Evolutionary conservation across 2,797 vertebrate genomes (phyloP).

Genomic region (Distichodus sexfasciatus): DNA sequence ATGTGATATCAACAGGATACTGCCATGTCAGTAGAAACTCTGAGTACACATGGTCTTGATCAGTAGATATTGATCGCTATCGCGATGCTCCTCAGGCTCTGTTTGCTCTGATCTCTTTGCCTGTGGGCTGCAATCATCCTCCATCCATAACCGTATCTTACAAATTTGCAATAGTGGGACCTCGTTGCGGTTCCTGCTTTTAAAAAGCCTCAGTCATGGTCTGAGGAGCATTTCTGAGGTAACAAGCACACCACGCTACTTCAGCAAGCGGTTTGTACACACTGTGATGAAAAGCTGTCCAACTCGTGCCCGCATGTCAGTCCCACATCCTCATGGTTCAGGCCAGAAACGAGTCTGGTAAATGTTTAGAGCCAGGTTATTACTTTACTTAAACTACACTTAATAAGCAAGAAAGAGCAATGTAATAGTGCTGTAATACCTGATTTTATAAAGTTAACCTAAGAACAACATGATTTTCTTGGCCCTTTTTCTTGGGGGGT

Average conservation of each 20-base stretch:
- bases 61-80: not conserved
- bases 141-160: not conserved
- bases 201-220: conserved; percentile 12
- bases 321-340: not conserved
- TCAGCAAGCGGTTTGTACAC: not conserved
- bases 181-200: too few relatives aligned
- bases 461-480: too few relatives aligned
- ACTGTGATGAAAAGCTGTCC: conserved; percentile 12
- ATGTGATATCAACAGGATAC: not conserved
- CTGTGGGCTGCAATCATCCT: not conserved
- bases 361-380: too few relatives aligned
- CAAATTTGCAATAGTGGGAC: too few relatives aligned
- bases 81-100: not conserved
- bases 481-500: too few relatives aligned
- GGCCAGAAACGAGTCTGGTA: too few relatives aligned
- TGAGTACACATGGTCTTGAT: not conserved
- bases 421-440: too few relatives aligned
- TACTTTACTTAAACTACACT: too few relatives aligned
- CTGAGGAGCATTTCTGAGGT: conserved; percentile 21
- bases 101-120: not conserved
- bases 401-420: too few relatives aligned
- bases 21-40: not conserved
- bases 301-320: not conserved
- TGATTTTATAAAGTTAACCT: too few relatives aligned
- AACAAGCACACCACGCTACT: not conserved